Percentiles rank a stretch among this genome's conserved stretches.
Evolutionary conservation across 2,113 vertebrate genomes (phyloP).

Genomic region (Stictonetta naevosa): DNA sequence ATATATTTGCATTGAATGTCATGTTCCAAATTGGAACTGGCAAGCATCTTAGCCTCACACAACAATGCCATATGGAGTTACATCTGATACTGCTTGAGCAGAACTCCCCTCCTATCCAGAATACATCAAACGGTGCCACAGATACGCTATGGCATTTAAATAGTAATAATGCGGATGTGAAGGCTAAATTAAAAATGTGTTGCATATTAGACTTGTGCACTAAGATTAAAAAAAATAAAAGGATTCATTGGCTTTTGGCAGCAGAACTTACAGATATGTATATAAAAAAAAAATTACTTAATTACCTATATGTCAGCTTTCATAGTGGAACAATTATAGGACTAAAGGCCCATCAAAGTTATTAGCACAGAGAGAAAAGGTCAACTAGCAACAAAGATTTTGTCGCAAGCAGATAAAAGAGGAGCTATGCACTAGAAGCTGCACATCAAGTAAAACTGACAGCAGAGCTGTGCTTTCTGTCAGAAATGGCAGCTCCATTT

Average conservation of each 20-base stretch:
- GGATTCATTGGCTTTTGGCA: constrained; percentile 49
- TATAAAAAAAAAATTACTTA: background rate
- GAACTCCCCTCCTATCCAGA: constrained; percentile 67
- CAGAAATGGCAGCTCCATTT: background rate
- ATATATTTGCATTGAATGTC: constrained; percentile 61
- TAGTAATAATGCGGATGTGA: constrained; percentile 63
- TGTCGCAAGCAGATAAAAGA: background rate
- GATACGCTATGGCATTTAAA: constrained; percentile 79
- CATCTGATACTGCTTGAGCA: constrained; percentile 73
- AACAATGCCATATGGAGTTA: constrained; percentile 77
- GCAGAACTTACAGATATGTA: constrained; percentile 33
- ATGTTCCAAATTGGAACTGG: constrained; percentile 70
- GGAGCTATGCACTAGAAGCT: background rate
- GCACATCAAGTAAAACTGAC: background rate
- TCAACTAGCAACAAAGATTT: background rate
- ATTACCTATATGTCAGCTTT: background rate
- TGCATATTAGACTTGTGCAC: constrained; percentile 60
- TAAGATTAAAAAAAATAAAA: constrained; percentile 27
- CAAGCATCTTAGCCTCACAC: constrained; percentile 53
- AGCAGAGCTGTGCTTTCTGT: background rate
- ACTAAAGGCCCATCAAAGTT: background rate
- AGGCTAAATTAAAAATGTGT: constrained; percentile 73
- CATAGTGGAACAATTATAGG: background rate
- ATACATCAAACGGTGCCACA: constrained; percentile 71
- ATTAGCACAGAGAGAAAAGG: background rate